Evolutionary conservation across 1,140 invertebrate genomes (phyloP).

Genomic region (Bombus pyrosoma): DNA sequence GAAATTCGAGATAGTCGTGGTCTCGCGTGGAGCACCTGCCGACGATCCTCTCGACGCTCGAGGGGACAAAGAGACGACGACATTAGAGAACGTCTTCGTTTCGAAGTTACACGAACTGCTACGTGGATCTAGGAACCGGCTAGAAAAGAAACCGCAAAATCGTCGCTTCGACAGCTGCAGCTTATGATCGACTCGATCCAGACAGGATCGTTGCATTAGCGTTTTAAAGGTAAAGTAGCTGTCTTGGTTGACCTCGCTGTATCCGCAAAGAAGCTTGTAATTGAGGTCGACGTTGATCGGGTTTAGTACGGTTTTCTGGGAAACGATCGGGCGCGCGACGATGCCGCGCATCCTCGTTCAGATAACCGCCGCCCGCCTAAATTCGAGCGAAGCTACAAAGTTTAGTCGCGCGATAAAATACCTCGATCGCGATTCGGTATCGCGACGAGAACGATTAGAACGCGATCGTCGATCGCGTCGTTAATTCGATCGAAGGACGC

Average conservation of each 20-base stretch:
- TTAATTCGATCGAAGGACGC: conserved; percentile 31
- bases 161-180: background rate
- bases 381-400: background rate
- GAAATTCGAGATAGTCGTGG: conserved; percentile 51
- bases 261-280: conserved; percentile 3
- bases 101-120: background rate
- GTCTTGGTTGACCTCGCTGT: conserved; percentile 29
- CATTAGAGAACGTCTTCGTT: conserved; percentile 44
- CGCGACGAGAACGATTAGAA: conserved; percentile 5
- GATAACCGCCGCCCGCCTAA: conserved; percentile 17
- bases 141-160: background rate
- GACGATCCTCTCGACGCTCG: conserved; percentile 25
- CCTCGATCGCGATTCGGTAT: background rate
- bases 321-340: background rate
- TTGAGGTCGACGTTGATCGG: conserved; percentile 25
- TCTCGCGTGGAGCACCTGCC: conserved; percentile 46
- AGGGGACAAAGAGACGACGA: conserved; percentile 23
- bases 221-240: conserved; percentile 19
- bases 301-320: conserved; percentile 26
- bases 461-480: conserved; percentile 36
- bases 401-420: no score
- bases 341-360: background rate
- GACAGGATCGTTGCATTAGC: conserved; percentile 8
- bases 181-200: no score
- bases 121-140: background rate